phyloP scores from a whole-genome alignment of 2,113 vertebrate genomes.

The Trogon surrucura region DNA sequence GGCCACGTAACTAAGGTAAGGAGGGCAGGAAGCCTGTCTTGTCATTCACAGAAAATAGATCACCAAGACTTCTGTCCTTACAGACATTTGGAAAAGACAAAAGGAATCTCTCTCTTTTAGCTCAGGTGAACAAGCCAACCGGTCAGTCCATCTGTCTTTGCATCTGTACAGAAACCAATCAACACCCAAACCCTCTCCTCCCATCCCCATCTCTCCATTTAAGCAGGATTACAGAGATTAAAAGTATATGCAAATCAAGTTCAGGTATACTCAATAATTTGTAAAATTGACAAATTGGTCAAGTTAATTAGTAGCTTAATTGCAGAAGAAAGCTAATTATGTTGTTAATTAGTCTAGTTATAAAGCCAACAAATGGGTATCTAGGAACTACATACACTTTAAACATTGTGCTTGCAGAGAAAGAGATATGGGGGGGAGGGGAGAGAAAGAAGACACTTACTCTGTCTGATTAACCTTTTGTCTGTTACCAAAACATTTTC shows the following conservation, averaged over 20 bases:
- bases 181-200: accelerated
- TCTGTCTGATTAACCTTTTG: conserved; percentile 96
- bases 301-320: not conserved
- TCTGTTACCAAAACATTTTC: conserved; percentile 98
- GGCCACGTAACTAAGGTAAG: not conserved
- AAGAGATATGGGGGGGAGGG: not conserved
- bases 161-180: not conserved
- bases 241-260: not conserved
- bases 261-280: not conserved
- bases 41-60: not conserved
- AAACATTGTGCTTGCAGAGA: not conserved
- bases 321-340: not conserved
- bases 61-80: not conserved
- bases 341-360: not conserved
- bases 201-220: not conserved
- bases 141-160: not conserved
- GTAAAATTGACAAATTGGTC: not conserved
- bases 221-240: not conserved
- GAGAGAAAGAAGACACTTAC: conserved; percentile 79
- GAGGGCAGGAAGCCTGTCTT: not conserved
- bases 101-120: not conserved
- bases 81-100: not conserved
- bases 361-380: not conserved
- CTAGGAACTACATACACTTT: not conserved
- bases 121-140: not conserved